A percentile compares a stretch with the other conserved stretches of the same genome.
These are phyloP conservation scores for Spheniscus humboldti DNA, from an alignment of 2,797 vertebrate species.

Conservation along the genomic window DNA sequence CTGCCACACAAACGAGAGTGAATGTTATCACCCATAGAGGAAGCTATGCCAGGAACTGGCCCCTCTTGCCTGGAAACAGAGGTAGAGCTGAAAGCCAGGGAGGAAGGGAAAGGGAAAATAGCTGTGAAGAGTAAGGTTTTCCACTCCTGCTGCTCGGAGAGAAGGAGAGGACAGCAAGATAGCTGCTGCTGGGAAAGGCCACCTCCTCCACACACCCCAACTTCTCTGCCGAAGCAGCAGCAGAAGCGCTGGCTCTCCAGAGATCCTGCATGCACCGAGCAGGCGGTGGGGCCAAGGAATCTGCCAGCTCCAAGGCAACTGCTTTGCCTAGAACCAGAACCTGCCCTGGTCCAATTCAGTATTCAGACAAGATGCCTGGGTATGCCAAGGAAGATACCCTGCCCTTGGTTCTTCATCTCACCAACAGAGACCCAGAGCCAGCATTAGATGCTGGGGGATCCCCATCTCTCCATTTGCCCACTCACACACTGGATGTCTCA, in stretches of 20 bases:
- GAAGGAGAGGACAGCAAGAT: neutral
- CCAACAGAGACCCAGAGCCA: neutral
- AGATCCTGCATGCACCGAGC: fast-evolving
- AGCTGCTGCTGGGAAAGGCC: neutral
- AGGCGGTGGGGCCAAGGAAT: neutral
- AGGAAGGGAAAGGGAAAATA: neutral
- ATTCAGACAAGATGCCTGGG: neutral
- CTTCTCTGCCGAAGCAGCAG: neutral
- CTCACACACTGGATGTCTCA: neutral
- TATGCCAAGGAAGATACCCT: neutral
- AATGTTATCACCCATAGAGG: neutral
- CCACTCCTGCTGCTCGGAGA: neutral
- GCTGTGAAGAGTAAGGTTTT: neutral
- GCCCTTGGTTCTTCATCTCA: neutral
- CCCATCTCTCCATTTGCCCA: neutral
- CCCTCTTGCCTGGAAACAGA: neutral
- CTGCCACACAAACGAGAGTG: neutral
- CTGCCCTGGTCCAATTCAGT: neutral
- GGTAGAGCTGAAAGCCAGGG: neutral
- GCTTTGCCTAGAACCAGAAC: neutral
- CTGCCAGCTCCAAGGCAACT: neutral
- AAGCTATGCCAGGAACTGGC: neutral
- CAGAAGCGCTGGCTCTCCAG: neutral
- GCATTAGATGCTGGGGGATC: neutral
- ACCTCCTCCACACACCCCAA: neutral